Base-by-base conservation (phyloP, 2,113 vertebrate genomes). In the Hepsetus odoe region DNA sequence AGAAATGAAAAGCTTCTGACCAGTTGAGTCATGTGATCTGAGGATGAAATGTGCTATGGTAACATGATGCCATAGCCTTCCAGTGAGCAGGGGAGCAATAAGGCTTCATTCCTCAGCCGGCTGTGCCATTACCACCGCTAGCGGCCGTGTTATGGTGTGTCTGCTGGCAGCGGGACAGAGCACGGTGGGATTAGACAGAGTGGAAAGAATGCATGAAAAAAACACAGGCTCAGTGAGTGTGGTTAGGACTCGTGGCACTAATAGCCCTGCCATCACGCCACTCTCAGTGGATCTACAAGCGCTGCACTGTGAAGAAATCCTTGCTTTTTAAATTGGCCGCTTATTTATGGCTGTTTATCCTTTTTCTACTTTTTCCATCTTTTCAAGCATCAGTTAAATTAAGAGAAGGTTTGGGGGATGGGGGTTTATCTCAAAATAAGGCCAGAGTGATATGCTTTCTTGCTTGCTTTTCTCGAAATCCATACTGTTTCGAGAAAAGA, bases 101-200 rank as follows among this genome's bases (percentile, higher is more conserved):
- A 5, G 49, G 69, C 46, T 53, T 72, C 59, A 3, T 75, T 71
- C 74, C 64, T 67, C 74, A 24, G 77, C 56, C 66, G 64, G 55
- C 69, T 69, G 74, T 55, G 74, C 70, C 74, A 24, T 76, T 83
- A 64, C 80, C 77, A 66, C 42, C 33, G 81, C 84, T 75, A 84
- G 55, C 13, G 28, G 68, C 0, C 22, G 65, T 76, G 88, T 85
- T 71, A 84, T 84, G 76, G 82, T 65, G 65, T 74, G 20, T 44
- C 18, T 72, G 24, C 72, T 75, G 67, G 72, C 59, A 71, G 18
- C 13, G 1, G 16, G n/a, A 24, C n/a, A 33, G 28, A 22, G 20
- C 38, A 30, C 90, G 86, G 85, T 87, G 86, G 77, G 74, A 18
- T 83, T 35, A 65, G 84, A 86, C 58, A 81, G 56, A 24, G 42